These are phyloP conservation scores for Hozukius guyotensis DNA, from an alignment of 2,797 vertebrate genomes.

Conservation along the genomic window DNA sequence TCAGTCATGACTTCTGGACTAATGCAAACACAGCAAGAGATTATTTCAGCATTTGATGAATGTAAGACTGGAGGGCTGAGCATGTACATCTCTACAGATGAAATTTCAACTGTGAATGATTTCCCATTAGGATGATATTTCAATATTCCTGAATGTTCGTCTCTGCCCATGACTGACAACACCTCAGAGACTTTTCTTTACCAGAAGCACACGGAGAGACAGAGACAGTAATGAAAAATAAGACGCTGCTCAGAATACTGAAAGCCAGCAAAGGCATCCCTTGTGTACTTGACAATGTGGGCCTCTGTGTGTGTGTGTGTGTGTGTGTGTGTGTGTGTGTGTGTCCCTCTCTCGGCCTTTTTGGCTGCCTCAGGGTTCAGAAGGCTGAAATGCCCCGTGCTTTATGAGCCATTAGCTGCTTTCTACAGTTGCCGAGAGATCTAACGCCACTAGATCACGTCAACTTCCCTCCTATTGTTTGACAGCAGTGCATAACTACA, in stretches of 20 bases:
- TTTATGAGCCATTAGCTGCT: conserved; percentile 51
- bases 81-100: not conserved
- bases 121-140: not conserved
- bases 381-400: conserved; percentile 19
- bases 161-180: not conserved
- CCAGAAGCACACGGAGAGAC: conserved; percentile 16
- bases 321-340: not conserved
- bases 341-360: not conserved
- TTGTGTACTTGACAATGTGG: conserved; percentile 17
- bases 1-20: not conserved
- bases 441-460: conserved; percentile 30
- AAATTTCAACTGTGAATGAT: not conserved
- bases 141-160: conserved; percentile 1
- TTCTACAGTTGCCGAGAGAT: conserved; percentile 26
- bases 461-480: conserved; percentile 10
- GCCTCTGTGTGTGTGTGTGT: not conserved
- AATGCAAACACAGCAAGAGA: not conserved
- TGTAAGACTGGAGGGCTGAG: not conserved
- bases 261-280: conserved; percentile 30
- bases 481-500: conserved; percentile 32
- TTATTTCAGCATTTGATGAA: not conserved
- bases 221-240: conserved; percentile 41
- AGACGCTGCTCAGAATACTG: conserved; percentile 21
- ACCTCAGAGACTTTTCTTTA: not conserved
- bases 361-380: conserved; percentile 12